Evolutionary conservation across 2,113 vertebrate species (phyloP), one percentile per base, ranked within the genome.

Genomic region (Struthio camelus): DNA sequence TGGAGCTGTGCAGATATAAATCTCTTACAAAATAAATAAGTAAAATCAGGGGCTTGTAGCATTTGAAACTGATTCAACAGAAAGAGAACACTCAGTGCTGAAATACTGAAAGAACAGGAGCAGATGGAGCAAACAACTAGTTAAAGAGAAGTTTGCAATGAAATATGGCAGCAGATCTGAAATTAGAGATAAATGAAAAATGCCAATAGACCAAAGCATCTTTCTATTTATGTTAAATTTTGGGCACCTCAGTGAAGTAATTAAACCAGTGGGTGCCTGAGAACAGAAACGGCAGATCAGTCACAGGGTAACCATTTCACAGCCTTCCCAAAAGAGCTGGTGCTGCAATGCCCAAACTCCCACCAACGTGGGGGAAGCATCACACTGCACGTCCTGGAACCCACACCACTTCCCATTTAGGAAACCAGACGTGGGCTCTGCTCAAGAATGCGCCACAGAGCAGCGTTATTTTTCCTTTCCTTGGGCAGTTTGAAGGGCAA

Each of bases 71-170:
- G 30, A 90, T 73, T 90, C 61, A 94, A 32, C 44, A 51, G 58
- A 80, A 91, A 72, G 73, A 87, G 78, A 94, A 93, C 62, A 76
- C 64, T 78, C n/a, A 30, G 73, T 89, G 78, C 73, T 87, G 51
- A 90, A 81, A 76, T 30, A 27, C 28, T 28, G 34, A 27, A 72
- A 59, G 81, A 85, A 66, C 19, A 48, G 20, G n/a, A 94, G 82
- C 81, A 95, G 87, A 85, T 80, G 84, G 75, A 89, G 56, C 48
- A 76, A 85, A 50, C 10, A 87, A 78, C 38, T 4, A 78, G 72
- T 80, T 90, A 85, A 87, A 71, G 69, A 79, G 32, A 76, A 87
- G 71, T 64, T 6, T 85, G 59, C 59, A 80, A 36, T 58, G 79
- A 85, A 87, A 93, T 27, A 40, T 6, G 4, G 66, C 81, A 94